phyloP scores from a whole-genome alignment of 2,797 vertebrate species.

The Peromyscus melanophrys region DNA sequence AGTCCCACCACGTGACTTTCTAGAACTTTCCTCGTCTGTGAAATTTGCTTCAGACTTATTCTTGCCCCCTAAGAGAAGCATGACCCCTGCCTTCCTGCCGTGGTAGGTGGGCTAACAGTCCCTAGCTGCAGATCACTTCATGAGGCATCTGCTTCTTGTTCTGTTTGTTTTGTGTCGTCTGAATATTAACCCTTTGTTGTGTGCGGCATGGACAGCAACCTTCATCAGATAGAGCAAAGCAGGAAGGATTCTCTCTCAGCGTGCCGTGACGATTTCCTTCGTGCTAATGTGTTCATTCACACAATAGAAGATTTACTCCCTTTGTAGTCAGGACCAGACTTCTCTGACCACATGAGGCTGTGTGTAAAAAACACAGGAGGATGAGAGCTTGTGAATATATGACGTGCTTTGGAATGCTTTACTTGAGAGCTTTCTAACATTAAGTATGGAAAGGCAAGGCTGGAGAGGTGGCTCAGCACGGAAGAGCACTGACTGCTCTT shows the following conservation, averaged over 20 bases:
- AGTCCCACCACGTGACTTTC: not conserved
- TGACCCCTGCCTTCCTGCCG: not conserved
- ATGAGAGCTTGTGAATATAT: not conserved
- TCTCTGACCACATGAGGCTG: not conserved
- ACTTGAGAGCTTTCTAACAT: not conserved
- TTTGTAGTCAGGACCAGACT: not conserved
- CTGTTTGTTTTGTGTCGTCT: slow-evolving; percentile 31
- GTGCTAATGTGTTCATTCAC: not conserved
- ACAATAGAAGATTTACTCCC: not conserved
- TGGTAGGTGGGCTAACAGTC: not conserved
- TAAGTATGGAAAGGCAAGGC: not conserved
- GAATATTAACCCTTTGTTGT: not conserved
- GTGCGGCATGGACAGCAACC: not conserved
- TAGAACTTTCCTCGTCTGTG: not conserved
- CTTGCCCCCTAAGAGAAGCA: not conserved
- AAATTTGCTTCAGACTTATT: slow-evolving; percentile 4
- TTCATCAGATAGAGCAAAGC: not conserved
- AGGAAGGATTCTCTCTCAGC: not conserved
- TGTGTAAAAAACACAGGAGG: accelerated
- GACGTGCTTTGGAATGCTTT: not conserved
- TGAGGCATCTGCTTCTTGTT: not conserved
- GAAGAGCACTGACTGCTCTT: not conserved
- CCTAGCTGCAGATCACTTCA: too few relatives aligned
- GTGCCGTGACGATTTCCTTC: not conserved
- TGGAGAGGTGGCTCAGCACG: not conserved